Evolutionary conservation across 2,888 invertebrate genomes (phyloP), one percentile per base, ranked within the genome.

Genomic region (Drosophila parthenogenetica): DNA sequence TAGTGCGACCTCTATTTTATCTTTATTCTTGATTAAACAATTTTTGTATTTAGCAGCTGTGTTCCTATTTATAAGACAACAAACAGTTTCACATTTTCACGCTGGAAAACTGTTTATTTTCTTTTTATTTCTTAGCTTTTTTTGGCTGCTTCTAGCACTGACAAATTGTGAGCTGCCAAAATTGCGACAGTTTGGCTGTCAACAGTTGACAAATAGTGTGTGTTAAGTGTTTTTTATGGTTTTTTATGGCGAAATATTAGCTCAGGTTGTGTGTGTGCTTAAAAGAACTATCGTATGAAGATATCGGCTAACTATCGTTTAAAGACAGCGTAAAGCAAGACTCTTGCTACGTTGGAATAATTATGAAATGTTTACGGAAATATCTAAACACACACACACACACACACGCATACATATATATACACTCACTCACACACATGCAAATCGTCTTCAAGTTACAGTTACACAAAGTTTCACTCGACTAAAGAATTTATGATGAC

Each of bases 81-180:
- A 32, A 35, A 35, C 19, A 55, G 17, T 45, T 43, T 35, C 43
- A 42, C 10, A 50, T 77, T 77, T 75, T 64, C 68, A 61, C 51
- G 53, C 74, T 71, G 77, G 77, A 70, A 77, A 73, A 69, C 5
- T 42, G 32, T 54, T 40, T 10, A 2, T 10, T 14, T 5, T 37
- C 35, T 11, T 14, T 22, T 22, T 39, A 1, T 13, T 16, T 42
- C 13, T 25, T 13, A 17, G 11, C 13, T 16, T 48, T 16, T 19
- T 19, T 50, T 61, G 58, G 43, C 35, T 49, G 7, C 29, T 29
- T 29, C 8, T 29, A 5, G 29, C 29, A 2, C 29, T 86, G 84
- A 85, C 81, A 85, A 85, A 85, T 84, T 87, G 80, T 78, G 42
- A 60, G 59, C 76, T 81, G 76, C 71, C 76, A 79, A 78, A 85